Conservation (phyloP, 2,797 vertebrate species). For the Schizopygopsis pylzovi region DNA sequence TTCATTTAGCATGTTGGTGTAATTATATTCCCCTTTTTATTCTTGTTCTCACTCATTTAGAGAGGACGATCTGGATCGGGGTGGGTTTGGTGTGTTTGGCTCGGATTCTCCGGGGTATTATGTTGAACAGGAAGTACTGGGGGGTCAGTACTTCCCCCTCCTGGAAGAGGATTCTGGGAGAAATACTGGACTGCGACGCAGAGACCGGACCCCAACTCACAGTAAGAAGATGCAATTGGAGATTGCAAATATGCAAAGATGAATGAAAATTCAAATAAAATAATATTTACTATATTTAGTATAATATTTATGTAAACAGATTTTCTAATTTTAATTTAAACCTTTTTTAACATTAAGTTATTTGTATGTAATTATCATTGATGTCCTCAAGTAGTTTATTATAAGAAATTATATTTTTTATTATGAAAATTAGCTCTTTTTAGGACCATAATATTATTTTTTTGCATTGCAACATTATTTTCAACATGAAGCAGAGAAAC, state of each 20-base stretch:
- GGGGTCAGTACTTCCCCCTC: conserved; percentile 88
- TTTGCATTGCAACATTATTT: not conserved
- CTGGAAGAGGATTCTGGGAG: conserved; percentile 85
- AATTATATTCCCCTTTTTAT: conserved; percentile 73
- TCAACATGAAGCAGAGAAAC: not conserved
- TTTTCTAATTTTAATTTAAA: not conserved
- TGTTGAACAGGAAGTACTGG: conserved; percentile 82
- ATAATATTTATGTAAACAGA: too few relatives aligned
- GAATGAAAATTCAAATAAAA: not conserved
- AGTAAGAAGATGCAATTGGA: conserved; percentile 73
- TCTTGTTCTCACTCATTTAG: conserved; percentile 24
- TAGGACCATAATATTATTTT: not conserved
- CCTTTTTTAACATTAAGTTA: not conserved
- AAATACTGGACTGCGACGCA: conserved; percentile 83
- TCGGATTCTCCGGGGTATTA: conserved; percentile 90
- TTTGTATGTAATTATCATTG: not conserved
- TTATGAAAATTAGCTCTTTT: not conserved
- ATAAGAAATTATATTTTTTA: not conserved
- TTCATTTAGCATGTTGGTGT: conserved; percentile 28
- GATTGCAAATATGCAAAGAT: not conserved
- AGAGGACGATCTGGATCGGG: conserved; percentile 78
- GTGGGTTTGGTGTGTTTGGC: conserved; percentile 86
- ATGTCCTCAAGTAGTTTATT: not conserved
- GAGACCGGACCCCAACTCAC: conserved; percentile 90
- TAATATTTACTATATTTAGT: not conserved